phyloP scores from a whole-genome alignment of 2,113 vertebrate genomes.

The Semicossyphus pulcher region DNA sequence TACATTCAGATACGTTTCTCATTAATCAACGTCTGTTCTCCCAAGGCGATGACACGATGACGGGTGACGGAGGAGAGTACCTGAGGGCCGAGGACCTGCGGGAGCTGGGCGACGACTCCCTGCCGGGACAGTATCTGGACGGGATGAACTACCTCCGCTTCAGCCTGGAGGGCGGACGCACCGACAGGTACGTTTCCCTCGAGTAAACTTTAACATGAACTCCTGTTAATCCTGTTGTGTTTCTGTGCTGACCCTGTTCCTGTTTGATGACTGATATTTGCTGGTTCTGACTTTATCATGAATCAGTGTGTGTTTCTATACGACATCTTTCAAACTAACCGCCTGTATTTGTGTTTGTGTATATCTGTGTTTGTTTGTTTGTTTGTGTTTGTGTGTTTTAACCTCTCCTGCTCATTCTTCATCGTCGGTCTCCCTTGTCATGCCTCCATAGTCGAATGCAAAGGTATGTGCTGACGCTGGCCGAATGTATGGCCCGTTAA shows the following conservation, averaged over 20 bases:
- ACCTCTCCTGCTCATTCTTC: conserved; percentile 55
- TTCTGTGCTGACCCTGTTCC: not conserved
- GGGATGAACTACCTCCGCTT: conserved; percentile 97
- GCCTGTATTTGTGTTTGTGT: conserved; percentile 35
- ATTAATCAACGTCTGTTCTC: conserved; percentile 12
- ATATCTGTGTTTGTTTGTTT: conserved; percentile 22
- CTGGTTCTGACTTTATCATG: not conserved
- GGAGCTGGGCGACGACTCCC: conserved; percentile 96
- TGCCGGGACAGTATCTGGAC: conserved; percentile 96
- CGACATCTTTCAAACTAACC: conserved; percentile 35
- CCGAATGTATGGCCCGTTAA: not conserved
- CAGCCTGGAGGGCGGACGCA: conserved; percentile 92
- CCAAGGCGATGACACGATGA: conserved; percentile 97
- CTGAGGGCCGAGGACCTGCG: conserved; percentile 93
- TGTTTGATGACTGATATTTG: not conserved
- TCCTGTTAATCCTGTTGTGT: not conserved
- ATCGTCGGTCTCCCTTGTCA: conserved; percentile 58
- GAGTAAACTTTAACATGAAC: no score
- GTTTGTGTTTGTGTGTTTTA: conserved; percentile 32
- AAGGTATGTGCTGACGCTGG: conserved; percentile 71
- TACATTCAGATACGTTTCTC: no score
- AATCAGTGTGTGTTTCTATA: not conserved
- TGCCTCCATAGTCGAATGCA: conserved; percentile 73
- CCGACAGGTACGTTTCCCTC: conserved; percentile 86
- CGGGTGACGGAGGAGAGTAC: conserved; percentile 96